Evolutionary conservation across 2,797 vertebrate species (phyloP).

Genomic region (Cottoperca gobio): DNA sequence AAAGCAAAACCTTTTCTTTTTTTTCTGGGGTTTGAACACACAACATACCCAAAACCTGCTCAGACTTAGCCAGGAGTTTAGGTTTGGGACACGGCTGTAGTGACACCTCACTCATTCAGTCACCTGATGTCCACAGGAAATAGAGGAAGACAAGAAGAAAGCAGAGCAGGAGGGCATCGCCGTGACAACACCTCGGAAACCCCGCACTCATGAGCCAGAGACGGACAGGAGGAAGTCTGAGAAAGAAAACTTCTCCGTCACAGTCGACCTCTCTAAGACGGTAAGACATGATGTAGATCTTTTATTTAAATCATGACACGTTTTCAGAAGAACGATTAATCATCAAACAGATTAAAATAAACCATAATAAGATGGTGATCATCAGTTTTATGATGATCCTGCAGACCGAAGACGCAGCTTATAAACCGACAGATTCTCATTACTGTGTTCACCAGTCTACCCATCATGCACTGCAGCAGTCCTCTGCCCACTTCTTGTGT

Average conservation of each 20-base stretch:
- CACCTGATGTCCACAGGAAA: slow-evolving; percentile 83
- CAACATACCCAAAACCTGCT: neutral
- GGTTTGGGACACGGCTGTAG: fast-evolving
- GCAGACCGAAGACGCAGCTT: neutral
- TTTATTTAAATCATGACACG: no score
- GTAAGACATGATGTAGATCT: slow-evolving; percentile 58
- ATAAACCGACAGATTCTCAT: slow-evolving; percentile 14
- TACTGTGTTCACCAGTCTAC: slow-evolving; percentile 25
- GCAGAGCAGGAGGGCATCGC: slow-evolving; percentile 93
- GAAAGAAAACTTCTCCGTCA: slow-evolving; percentile 86
- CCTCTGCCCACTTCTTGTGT: neutral
- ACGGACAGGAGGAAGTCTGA: slow-evolving; percentile 80
- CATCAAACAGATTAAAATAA: no score
- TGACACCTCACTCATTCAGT: neutral
- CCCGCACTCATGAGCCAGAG: slow-evolving; percentile 79
- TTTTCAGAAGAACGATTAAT: neutral
- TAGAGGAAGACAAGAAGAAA: slow-evolving; percentile 92
- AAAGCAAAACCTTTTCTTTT: neutral
- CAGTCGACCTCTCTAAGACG: slow-evolving; percentile 81
- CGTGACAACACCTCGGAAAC: slow-evolving; percentile 86
- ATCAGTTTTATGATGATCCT: neutral
- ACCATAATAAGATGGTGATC: no score
- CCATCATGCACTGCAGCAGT: slow-evolving; percentile 19
- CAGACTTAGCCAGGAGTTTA: neutral
- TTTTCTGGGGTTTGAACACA: neutral